Base-by-base conservation (phyloP, 1,140 invertebrate genomes). In the Trichonephila clavipes region DNA sequence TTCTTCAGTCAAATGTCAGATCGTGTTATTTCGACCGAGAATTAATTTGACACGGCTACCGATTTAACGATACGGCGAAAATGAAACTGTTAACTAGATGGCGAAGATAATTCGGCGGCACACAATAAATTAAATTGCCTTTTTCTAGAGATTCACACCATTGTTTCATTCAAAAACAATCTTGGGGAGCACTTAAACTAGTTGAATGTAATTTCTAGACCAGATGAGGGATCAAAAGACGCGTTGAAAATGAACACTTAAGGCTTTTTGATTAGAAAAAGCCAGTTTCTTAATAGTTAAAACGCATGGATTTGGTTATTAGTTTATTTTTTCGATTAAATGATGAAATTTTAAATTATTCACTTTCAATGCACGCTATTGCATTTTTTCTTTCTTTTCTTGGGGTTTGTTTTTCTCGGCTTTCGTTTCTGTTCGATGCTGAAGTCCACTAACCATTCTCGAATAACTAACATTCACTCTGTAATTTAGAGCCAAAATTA, bases 1-100 rank as follows among this genome's bases (percentile, higher is more conserved):
- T 59, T 58, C 77, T 59, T 19, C 82, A 83, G 82, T 83, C 82
- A 83, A 83, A 83, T 83, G 82, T 83, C 82, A 83, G 44, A 83
- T 83, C 82, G 82, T 83, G 82, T 83, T 58, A 83, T 58, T 83
- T n/a, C 40, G 82, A 51, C 82, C 44, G 40, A 51, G 82, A 83
- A 83, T 59, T 83, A 58, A 58, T 77, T 77, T 77, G 72, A 77
- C 72, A 77, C 28, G 72, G 72, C 72, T 77, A 77, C 72, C 72
- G 44, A 59, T 83, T 59, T 59, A 83, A 58, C 82, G 82, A 83
- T 51, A 59, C 82, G 82, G 82, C 51, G 82, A 83, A 83, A 83
- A 58, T 59, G 82, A 59, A 83, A 83, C 51, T 77, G 72, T 77
- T 77, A 77, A 77, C 72, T 77, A 77, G 72, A 77, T 34, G 28